A percentile compares a stretch with the other conserved stretches of the same genome.
These are phyloP conservation scores for Lerista edwardsae DNA, from an alignment of 2,797 vertebrate genomes.

Conservation along the genomic window DNA sequence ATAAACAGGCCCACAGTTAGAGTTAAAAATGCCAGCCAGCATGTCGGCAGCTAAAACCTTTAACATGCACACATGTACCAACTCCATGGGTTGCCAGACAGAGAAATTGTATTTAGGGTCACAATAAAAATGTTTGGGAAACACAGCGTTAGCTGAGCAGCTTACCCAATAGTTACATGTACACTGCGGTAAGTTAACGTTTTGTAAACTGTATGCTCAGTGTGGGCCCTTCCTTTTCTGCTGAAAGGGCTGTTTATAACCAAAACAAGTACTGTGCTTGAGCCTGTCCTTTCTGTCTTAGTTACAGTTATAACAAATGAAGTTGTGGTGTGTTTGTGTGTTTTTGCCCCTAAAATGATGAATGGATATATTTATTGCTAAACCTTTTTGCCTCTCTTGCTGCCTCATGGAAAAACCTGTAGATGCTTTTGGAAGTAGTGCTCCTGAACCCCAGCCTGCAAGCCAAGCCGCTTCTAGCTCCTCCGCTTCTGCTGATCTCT, in stretches of 20 bases:
- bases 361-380: slow-evolving; percentile 53
- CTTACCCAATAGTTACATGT: not conserved
- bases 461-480: slow-evolving; percentile 83
- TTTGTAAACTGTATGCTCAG: not conserved
- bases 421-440: slow-evolving; percentile 91
- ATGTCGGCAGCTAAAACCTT: too few relatives aligned
- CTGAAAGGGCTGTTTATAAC: not conserved
- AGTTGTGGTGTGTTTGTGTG: slow-evolving; percentile 25
- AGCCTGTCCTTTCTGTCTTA: slow-evolving; percentile 1
- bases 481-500: slow-evolving; percentile 88
- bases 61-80: too few relatives aligned
- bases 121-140: too few relatives aligned
- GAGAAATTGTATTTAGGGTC: too few relatives aligned
- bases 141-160: not conserved
- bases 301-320: slow-evolving; percentile 10
- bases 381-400: slow-evolving; percentile 72
- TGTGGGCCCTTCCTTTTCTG: not conserved
- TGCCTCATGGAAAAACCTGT: slow-evolving; percentile 74
- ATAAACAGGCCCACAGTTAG: too few relatives aligned
- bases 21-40: too few relatives aligned
- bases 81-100: too few relatives aligned
- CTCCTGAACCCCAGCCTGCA: slow-evolving; percentile 82
- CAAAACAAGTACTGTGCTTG: not conserved
- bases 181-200: not conserved
- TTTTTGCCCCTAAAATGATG: slow-evolving; percentile 14